A percentile compares a stretch with the other conserved stretches of the same genome.
Conservation (phyloP, 2,888 invertebrate genomes). For the Noctua fimbriata region DNA sequence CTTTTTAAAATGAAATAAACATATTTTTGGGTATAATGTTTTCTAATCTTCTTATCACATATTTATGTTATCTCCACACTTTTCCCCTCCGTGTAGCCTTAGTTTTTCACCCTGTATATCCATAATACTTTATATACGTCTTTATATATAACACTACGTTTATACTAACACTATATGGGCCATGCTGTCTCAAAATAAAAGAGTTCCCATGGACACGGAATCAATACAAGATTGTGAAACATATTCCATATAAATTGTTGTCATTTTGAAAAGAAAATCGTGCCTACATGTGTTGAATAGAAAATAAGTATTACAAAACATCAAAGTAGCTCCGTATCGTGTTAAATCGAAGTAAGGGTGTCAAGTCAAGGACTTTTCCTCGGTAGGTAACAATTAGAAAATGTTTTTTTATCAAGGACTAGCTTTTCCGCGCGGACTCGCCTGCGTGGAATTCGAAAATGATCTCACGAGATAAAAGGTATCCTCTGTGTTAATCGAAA, state of each 20-base stretch:
- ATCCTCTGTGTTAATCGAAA: too few species aligned
- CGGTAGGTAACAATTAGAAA: not conserved
- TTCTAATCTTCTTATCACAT: not conserved
- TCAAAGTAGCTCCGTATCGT: not conserved
- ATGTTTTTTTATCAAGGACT: not conserved
- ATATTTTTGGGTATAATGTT: not conserved
- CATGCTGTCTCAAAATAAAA: not conserved
- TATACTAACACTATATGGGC: not conserved
- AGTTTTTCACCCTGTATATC: not conserved
- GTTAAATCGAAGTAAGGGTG: not conserved
- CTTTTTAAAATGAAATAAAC: too few species aligned
- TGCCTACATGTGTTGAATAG: not conserved
- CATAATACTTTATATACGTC: not conserved
- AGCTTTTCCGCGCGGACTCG: not conserved
- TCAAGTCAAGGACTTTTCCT: not conserved
- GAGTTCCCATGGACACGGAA: not conserved
- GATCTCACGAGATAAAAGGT: too few species aligned
- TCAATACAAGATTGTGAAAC: not conserved
- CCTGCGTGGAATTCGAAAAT: not conserved
- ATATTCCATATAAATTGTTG: not conserved
- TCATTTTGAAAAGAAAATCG: conserved; percentile 1
- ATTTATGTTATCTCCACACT: not conserved
- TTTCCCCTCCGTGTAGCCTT: not conserved
- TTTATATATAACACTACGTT: not conserved
- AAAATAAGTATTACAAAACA: not conserved